A percentile compares a stretch with the other conserved stretches of the same genome.
Conservation (phyloP, 2,888 invertebrate species). For the Gari tellinella region DNA sequence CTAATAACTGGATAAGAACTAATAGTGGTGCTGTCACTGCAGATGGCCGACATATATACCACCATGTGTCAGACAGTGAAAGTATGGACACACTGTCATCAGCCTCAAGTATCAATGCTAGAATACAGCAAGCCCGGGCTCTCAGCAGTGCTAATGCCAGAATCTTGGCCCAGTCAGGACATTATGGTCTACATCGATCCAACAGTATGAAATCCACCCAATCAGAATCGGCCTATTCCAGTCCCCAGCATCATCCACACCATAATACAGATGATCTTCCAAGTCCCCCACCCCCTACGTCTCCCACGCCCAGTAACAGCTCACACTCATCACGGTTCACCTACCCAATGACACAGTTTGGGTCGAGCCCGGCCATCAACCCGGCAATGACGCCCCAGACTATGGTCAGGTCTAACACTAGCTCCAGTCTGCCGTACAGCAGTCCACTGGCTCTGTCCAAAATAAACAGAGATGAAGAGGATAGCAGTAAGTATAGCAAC, state of each 20-base stretch:
- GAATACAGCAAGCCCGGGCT: constrained; percentile 90
- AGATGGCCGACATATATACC: constrained; percentile 58
- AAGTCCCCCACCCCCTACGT: constrained; percentile 73
- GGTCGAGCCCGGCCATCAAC: constrained; percentile 46
- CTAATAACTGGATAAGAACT: constrained; percentile 72
- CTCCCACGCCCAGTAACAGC: constrained; percentile 80
- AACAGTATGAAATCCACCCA: constrained; percentile 90
- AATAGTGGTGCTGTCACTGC: constrained; percentile 71
- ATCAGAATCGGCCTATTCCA: constrained; percentile 97
- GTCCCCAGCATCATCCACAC: constrained; percentile 82
- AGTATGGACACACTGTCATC: constrained; percentile 88
- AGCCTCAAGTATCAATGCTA: constrained; percentile 85
- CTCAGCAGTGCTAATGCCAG: constrained; percentile 88
- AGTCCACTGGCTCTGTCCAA: constrained; percentile 73
- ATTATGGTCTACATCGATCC: constrained; percentile 82
- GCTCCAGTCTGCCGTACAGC: constrained; percentile 74
- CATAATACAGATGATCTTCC: constrained; percentile 76
- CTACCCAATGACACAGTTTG: constrained; percentile 78
- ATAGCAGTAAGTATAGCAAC: constrained; percentile 72
- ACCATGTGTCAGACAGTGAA: constrained; percentile 92
- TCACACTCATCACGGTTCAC: constrained; percentile 80
- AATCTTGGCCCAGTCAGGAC: constrained; percentile 86
- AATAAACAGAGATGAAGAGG: constrained; percentile 73
- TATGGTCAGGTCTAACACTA: constrained; percentile 79
- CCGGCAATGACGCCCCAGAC: constrained; percentile 59